phyloP scores from a whole-genome alignment of 2,797 vertebrate genomes.

The Staurois parvus region DNA sequence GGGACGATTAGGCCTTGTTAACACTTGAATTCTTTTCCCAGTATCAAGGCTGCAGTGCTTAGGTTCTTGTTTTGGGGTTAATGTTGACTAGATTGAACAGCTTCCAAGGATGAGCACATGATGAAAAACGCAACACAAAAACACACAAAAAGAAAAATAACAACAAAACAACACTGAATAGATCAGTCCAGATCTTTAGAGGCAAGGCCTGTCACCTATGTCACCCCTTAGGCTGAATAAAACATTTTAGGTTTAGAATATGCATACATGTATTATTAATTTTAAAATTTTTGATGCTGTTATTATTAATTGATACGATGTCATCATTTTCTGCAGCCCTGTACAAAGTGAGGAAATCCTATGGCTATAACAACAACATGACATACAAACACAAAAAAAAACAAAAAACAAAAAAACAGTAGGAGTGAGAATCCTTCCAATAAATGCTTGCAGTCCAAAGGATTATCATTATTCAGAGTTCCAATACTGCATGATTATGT shows the following conservation, averaged over 20 bases:
- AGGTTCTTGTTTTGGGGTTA: slow-evolving; percentile 60
- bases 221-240: not conserved
- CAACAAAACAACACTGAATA: not conserved
- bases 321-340: not conserved
- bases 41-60: slow-evolving; percentile 39
- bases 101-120: not conserved
- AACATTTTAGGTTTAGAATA: not conserved
- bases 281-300: not conserved
- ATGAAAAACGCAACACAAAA: not conserved
- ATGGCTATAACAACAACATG: not conserved
- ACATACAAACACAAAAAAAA: not conserved
- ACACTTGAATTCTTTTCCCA: slow-evolving; percentile 74
- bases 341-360: not conserved
- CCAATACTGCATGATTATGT: not conserved
- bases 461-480: not conserved
- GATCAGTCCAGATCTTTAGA: not conserved
- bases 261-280: not conserved
- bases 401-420: not conserved
- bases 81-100: slow-evolving; percentile 10
- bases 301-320: not conserved
- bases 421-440: not conserved
- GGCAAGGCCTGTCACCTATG: not conserved
- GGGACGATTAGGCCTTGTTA: slow-evolving; percentile 84
- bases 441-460: not conserved
- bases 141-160: not conserved